These are phyloP conservation scores for Himalopsyche anomala DNA, from an alignment of 2,888 invertebrate genomes.

Conservation along the genomic window DNA sequence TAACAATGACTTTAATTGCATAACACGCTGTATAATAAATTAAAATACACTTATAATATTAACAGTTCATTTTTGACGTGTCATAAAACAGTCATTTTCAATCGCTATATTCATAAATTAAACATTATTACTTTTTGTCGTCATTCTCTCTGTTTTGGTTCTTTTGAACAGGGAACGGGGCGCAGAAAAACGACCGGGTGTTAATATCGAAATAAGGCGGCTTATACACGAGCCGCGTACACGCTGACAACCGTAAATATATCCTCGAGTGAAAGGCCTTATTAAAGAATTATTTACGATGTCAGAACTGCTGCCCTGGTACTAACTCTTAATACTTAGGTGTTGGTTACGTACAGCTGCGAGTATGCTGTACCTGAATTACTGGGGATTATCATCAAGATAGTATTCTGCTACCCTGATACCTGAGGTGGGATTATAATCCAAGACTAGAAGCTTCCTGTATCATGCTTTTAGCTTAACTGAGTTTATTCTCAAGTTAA, in stretches of 20 bases:
- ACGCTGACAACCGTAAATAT: constrained; percentile 32
- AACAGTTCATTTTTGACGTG: background rate
- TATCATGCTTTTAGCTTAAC: too few species aligned
- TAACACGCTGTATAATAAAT: background rate
- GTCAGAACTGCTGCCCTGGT: constrained; percentile 8
- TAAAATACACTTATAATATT: background rate
- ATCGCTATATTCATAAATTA: background rate
- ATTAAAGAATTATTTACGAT: constrained; percentile 56
- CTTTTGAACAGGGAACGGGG: background rate
- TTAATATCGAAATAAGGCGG: background rate
- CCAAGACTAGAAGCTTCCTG: background rate
- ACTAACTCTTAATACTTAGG: background rate
- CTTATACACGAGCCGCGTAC: background rate
- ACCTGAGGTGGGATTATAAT: background rate
- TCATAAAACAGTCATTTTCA: background rate
- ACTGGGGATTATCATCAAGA: constrained; percentile 38
- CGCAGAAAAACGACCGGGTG: constrained; percentile 26
- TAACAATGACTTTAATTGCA: background rate
- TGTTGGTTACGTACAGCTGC: background rate
- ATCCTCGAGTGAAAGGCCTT: constrained; percentile 52
- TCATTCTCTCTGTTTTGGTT: background rate
- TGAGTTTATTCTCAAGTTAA: too few species aligned
- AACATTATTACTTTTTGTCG: background rate
- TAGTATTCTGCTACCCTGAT: constrained; percentile 44
- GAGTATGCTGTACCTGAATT: background rate